A percentile compares a stretch with the other conserved stretches of the same genome.
Conservation (phyloP, 2,888 invertebrate species). For the Hypsopygia costalis region DNA sequence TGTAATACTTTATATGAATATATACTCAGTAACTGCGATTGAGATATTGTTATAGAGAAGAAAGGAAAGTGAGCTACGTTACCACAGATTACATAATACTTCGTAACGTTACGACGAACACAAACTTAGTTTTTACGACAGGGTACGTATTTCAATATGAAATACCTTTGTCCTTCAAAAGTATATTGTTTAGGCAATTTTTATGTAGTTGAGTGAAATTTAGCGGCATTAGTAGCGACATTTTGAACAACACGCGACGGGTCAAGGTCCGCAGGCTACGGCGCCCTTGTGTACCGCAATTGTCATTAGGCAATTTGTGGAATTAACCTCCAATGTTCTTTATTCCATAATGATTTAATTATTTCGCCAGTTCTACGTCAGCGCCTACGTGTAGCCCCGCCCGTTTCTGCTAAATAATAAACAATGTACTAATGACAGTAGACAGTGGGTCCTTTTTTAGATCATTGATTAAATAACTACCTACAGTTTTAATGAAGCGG, state of each 20-base stretch:
- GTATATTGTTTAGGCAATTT: slow-evolving; percentile 17
- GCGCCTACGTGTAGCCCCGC: not conserved
- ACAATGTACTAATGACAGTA: not conserved
- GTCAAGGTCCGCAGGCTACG: slow-evolving; percentile 51
- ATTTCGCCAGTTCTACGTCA: not conserved
- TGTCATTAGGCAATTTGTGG: slow-evolving; percentile 62
- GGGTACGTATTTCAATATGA: too few species aligned
- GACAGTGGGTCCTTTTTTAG: too few species aligned
- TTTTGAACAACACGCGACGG: slow-evolving; percentile 60
- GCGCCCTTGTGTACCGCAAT: slow-evolving; percentile 40
- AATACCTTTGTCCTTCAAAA: slow-evolving; percentile 9
- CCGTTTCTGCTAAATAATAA: not conserved
- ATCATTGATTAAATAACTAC: too few species aligned
- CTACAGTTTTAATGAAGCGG: too few species aligned
- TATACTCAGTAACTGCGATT: too few species aligned
- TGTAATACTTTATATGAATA: too few species aligned
- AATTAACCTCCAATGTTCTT: slow-evolving; percentile 45
- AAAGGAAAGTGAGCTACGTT: not conserved
- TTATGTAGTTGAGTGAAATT: slow-evolving; percentile 24
- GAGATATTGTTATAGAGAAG: too few species aligned
- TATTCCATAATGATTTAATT: slow-evolving; percentile 37
- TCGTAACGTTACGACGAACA: too few species aligned
- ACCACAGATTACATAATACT: not conserved
- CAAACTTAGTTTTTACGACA: too few species aligned
- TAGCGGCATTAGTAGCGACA: slow-evolving; percentile 42